A percentile compares a stretch with the other conserved stretches of the same genome.
Evolutionary conservation across 2,888 invertebrate genomes (phyloP).

Genomic region (Hoplodrina ambigua): DNA sequence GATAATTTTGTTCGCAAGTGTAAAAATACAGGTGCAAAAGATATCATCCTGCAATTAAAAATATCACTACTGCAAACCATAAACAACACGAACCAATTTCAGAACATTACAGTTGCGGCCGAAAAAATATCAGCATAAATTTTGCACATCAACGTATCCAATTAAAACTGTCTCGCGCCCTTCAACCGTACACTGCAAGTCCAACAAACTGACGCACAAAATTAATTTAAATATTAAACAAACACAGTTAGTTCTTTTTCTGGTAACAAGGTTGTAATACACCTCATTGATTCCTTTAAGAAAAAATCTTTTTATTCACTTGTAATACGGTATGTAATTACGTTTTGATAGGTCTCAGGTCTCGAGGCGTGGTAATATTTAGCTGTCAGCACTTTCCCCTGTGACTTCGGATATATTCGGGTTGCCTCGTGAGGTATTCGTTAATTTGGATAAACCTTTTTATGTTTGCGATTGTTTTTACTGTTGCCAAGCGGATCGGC

Average conservation of each 20-base stretch:
- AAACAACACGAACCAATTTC: slow-evolving; percentile 34
- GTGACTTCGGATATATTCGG: slow-evolving; percentile 61
- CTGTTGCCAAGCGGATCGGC: slow-evolving; percentile 58
- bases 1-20: neutral
- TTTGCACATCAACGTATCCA: slow-evolving; percentile 64
- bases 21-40: slow-evolving; percentile 14
- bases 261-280: slow-evolving; percentile 67
- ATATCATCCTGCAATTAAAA: slow-evolving; percentile 13
- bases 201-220: slow-evolving; percentile 64
- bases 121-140: slow-evolving; percentile 45
- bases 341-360: slow-evolving; percentile 74
- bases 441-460: slow-evolving; percentile 63
- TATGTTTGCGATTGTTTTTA: slow-evolving; percentile 62
- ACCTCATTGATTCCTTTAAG: slow-evolving; percentile 76
- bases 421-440: slow-evolving; percentile 66
- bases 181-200: slow-evolving; percentile 62
- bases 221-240: slow-evolving; percentile 76
- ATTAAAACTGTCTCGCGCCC: slow-evolving; percentile 70
- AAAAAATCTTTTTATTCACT: slow-evolving; percentile 69
- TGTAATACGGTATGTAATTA: slow-evolving; percentile 76
- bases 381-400: slow-evolving; percentile 80
- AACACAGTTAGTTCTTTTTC: slow-evolving; percentile 70
- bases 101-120: slow-evolving; percentile 33
- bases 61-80: slow-evolving; percentile 21
- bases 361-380: slow-evolving; percentile 75